A percentile compares a stretch with the other conserved stretches of the same genome.
Evolutionary conservation across 2,888 invertebrate species (phyloP).

Genomic region (Congeria kusceri): DNA sequence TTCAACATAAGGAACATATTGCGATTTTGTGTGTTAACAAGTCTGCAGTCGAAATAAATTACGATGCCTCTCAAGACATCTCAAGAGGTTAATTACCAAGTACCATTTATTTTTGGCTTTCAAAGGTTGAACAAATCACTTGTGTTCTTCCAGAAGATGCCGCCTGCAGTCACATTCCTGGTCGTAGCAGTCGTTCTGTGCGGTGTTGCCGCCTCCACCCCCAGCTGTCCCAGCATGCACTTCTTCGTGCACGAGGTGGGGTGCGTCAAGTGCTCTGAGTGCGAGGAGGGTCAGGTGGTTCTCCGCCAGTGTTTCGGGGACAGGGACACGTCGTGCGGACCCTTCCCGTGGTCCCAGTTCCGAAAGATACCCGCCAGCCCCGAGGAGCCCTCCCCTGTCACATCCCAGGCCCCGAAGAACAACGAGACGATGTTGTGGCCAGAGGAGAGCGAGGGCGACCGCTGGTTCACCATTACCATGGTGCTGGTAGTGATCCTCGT

Average conservation of each 20-base stretch:
- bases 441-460: constrained; percentile 26
- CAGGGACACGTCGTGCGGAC: constrained; percentile 46
- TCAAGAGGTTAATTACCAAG: neutral
- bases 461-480: constrained; percentile 62
- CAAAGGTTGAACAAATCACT: neutral
- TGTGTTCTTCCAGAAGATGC: neutral
- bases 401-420: neutral
- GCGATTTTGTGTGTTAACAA: too few relatives aligned
- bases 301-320: constrained; percentile 32
- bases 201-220: constrained; percentile 3
- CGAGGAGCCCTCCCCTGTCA: neutral
- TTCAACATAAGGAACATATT: too few relatives aligned
- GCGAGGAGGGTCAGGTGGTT: constrained; percentile 33
- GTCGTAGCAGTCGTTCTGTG: neutral
- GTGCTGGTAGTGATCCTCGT: constrained; percentile 55
- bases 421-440: constrained; percentile 32
- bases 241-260: constrained; percentile 20
- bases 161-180: neutral
- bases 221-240: constrained; percentile 15
- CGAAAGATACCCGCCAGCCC: neutral
- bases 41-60: too few relatives aligned
- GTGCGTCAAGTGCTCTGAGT: constrained; percentile 42
- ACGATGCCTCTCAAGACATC: neutral
- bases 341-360: constrained; percentile 41
- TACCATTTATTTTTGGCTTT: neutral